phyloP scores from a whole-genome alignment of 2,888 invertebrate genomes.

The Cordilura impudica region DNA sequence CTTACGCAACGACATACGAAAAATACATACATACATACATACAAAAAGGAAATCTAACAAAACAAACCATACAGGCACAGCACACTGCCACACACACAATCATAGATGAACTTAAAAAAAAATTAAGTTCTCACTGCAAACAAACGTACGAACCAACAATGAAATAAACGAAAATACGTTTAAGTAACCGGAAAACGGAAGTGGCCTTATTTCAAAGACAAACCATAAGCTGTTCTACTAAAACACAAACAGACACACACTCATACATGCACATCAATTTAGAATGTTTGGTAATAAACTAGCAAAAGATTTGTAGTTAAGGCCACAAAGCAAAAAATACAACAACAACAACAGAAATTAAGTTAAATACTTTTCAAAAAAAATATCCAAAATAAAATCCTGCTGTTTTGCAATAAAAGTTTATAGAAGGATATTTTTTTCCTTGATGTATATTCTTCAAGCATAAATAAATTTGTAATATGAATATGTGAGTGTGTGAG shows the following conservation, averaged over 20 bases:
- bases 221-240: constrained; percentile 47
- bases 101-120: background rate
- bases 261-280: background rate
- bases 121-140: background rate
- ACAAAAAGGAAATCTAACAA: background rate
- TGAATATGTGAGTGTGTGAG: background rate
- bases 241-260: constrained; percentile 5
- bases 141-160: constrained; percentile 1
- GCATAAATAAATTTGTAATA: background rate
- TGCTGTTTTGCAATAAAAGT: constrained; percentile 25
- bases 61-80: background rate
- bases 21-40: background rate
- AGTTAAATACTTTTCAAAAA: constrained; percentile 6
- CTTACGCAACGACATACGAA: too few species aligned
- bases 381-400: background rate
- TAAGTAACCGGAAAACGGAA: constrained; percentile 63
- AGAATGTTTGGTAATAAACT: constrained; percentile 9
- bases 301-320: constrained; percentile 23
- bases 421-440: constrained; percentile 11
- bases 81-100: background rate
- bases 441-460: background rate
- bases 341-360: too few species aligned
- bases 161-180: constrained; percentile 11
- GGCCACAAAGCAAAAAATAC: constrained; percentile 8
- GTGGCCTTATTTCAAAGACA: constrained; percentile 61